Evolutionary conservation across 2,113 vertebrate genomes (phyloP).

Genomic region (Microcebus tavaratra): DNA sequence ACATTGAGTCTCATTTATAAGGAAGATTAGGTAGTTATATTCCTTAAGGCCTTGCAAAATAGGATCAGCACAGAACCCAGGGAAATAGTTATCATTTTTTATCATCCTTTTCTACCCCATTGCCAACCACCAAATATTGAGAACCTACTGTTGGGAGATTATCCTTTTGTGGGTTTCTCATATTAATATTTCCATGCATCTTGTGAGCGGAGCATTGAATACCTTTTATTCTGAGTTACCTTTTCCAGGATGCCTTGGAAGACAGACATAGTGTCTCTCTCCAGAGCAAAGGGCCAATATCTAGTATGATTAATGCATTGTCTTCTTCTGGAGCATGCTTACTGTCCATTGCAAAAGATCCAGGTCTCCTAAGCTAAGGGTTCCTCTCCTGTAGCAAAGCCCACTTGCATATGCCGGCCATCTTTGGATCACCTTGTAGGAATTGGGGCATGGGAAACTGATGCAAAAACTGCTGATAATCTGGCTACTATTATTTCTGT

Average conservation of each 20-base stretch:
- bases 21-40: neutral
- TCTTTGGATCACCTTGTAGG: neutral
- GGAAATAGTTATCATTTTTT: neutral
- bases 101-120: neutral
- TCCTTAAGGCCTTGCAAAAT: neutral
- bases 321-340: neutral
- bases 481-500: neutral
- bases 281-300: neutral
- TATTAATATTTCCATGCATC: neutral
- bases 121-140: neutral
- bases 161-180: neutral
- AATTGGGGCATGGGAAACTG: neutral
- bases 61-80: neutral
- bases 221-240: neutral
- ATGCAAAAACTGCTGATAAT: conserved; percentile 13
- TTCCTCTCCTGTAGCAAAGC: neutral
- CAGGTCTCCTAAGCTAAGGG: neutral
- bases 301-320: neutral
- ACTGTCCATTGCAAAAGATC: neutral
- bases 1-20: neutral
- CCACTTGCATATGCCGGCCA: neutral
- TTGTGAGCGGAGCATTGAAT: neutral
- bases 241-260: neutral
- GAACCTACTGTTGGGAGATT: neutral
- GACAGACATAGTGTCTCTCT: neutral